A percentile compares a stretch with the other conserved stretches of the same genome.
Evolutionary conservation across 35 echinoderm and acorn worm species (phyloP).

Genomic region (Lytechinus pictus): DNA sequence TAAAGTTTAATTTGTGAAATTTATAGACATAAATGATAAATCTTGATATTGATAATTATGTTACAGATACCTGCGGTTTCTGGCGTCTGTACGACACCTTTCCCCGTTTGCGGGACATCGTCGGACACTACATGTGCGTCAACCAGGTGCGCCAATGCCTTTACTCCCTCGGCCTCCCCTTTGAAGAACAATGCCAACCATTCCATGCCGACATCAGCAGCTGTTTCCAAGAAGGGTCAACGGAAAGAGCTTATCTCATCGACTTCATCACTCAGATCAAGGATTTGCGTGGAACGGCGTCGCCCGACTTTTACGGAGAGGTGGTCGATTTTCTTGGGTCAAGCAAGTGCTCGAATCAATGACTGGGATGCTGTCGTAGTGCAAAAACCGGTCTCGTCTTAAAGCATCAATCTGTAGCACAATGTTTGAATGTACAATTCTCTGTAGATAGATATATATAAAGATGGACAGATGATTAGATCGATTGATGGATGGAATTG

Average conservation of each 20-base stretch:
- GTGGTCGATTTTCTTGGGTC: slow-evolving; percentile 34
- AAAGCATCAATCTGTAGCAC: no score
- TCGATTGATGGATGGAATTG: no score
- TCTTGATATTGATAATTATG: no score
- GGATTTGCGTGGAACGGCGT: slow-evolving; percentile 35
- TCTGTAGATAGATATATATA: no score
- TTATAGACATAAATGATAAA: no score
- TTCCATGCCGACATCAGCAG: slow-evolving; percentile 38
- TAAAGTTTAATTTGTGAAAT: no score
- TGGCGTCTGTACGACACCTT: no score
- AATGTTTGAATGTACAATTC: no score
- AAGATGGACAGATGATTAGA: no score
- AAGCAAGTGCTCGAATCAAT: neutral
- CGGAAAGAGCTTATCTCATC: slow-evolving; percentile 13
- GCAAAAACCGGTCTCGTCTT: no score
- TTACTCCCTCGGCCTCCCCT: neutral
- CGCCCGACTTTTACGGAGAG: neutral
- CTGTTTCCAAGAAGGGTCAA: slow-evolving; percentile 47
- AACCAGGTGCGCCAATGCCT: neutral
- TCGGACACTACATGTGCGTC: neutral
- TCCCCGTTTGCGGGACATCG: no score
- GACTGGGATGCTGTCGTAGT: slow-evolving; percentile 3
- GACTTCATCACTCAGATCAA: slow-evolving; percentile 50
- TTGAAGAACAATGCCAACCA: neutral
- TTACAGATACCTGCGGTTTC: no score